Evolutionary conservation across 2,113 vertebrate species (phyloP).

Genomic region (Aldabrachelys gigantea): DNA sequence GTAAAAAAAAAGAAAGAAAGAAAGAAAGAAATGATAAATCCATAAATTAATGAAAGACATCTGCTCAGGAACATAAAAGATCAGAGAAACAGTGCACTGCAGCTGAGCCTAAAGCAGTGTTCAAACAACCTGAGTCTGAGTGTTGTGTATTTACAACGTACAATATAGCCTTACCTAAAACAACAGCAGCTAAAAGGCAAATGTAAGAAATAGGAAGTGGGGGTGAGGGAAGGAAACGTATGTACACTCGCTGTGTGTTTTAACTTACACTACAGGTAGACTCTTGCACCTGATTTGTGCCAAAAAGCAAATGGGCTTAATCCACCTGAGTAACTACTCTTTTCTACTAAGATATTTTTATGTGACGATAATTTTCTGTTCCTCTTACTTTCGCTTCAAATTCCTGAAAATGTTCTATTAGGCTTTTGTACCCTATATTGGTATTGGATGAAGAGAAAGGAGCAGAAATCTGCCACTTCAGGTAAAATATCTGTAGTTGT

Average conservation of each 20-base stretch:
- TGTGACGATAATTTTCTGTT: constrained; percentile 1
- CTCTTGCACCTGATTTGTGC: neutral
- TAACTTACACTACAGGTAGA: neutral
- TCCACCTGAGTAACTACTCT: neutral
- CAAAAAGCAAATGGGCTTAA: neutral
- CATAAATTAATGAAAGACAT: constrained; percentile 99
- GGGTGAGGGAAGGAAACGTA: neutral
- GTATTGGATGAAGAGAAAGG: constrained; percentile 12
- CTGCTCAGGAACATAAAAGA: constrained; percentile 94
- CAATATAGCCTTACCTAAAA: constrained; percentile 70
- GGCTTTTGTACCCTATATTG: neutral
- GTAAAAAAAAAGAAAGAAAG: constrained; percentile 83
- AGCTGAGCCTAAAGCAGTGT: constrained; percentile 89
- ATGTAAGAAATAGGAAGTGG: constrained; percentile 33
- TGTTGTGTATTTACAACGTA: constrained; percentile 75
- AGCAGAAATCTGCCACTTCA: constrained; percentile 18
- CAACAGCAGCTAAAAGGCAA: constrained; percentile 67
- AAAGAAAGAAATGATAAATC: constrained; percentile 84
- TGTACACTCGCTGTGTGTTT: fast-evolving
- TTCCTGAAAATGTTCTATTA: constrained; percentile 16
- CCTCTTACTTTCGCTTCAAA: constrained; percentile 8
- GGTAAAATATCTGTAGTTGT: constrained; percentile 19
- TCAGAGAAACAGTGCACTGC: constrained; percentile 85
- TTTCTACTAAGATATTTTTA: constrained; percentile 33
- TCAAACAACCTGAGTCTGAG: constrained; percentile 86